Percentiles rank a stretch among this genome's conserved stretches.
Conservation (phyloP, 1,140 invertebrate species). For the Daktulosphaira vitifoliae region DNA sequence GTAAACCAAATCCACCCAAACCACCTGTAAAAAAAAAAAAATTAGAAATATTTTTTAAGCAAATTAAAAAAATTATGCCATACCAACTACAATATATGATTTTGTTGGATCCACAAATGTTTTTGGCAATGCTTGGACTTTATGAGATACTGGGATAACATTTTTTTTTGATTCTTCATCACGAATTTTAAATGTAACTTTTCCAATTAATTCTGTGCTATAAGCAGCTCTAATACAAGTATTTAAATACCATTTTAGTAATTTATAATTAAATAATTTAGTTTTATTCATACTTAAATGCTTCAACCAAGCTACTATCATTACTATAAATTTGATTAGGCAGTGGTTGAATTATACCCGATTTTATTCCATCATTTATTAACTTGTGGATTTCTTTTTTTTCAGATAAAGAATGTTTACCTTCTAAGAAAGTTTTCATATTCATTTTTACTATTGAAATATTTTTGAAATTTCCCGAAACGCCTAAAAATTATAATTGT, state of each 20-base stretch:
- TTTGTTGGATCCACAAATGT: slow-evolving; percentile 80
- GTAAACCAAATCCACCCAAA: slow-evolving; percentile 88
- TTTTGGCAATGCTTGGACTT: slow-evolving; percentile 66
- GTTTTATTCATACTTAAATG: slow-evolving; percentile 28
- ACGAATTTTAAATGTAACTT: slow-evolving; percentile 81
- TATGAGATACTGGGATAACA: slow-evolving; percentile 46
- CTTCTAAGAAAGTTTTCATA: slow-evolving; percentile 14
- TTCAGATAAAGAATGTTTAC: neutral
- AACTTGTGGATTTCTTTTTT: slow-evolving; percentile 19
- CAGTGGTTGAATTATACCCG: slow-evolving; percentile 22
- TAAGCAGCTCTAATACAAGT: slow-evolving; percentile 67
- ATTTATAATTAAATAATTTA: no score
- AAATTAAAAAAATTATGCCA: neutral
- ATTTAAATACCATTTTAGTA: no score
- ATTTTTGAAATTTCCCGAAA: slow-evolving; percentile 19
- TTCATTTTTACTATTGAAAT: slow-evolving; percentile 20
- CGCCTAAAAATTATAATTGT: neutral
- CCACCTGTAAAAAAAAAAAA: slow-evolving; percentile 54
- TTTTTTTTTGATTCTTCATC: slow-evolving; percentile 57
- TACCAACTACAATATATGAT: slow-evolving; percentile 68
- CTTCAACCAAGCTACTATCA: slow-evolving; percentile 16
- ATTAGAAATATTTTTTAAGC: neutral
- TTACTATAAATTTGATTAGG: neutral
- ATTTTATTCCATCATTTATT: slow-evolving; percentile 20
- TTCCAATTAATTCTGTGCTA: slow-evolving; percentile 89